Evolutionary conservation across 2,888 invertebrate species (phyloP), one percentile per base, ranked within the genome.

Genomic region (Netelia melanura): DNA sequence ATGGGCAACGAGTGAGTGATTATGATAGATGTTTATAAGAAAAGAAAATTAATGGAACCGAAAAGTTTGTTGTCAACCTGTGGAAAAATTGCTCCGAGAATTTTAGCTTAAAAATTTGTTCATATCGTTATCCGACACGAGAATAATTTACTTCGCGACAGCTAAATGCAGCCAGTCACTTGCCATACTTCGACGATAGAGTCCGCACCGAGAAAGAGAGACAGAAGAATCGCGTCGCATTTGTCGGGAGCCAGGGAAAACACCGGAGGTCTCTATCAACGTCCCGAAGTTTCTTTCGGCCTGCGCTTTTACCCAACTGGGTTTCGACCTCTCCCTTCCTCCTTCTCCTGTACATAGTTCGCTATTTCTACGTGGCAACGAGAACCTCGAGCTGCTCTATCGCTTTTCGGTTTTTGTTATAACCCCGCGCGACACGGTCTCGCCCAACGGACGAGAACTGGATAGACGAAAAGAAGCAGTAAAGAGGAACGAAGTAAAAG

Each of bases 281-380:
- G 92, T 93, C 92, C 86, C 83, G 67, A 90, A 90, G 91, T 93
- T 93, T 93, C 90, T 91, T 93, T 92, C 86, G 84, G 71, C 88
- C 87, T 88, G 85, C 48, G 67, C 78, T 78, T 86, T 82, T 88
- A 86, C 85, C 81, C 81, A 79, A 87, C 86, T 82, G 87, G 54
- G 56, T 75, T 25, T 86, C 86, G 85, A 79, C 48, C 82, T 82
- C 86, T 76, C 72, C 77, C 76, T 72, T 78, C 88, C 88, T 86
- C 85, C 52, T 38, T 30, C 14, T 11, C 2, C 44, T 80, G 56
- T 67, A 75, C 25, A 65, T 65, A 52, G 87, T 85, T 88, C 87
- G 87, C 58, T 70, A 58, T 68, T 77, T 23, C 58, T 64, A 21
- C 72, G 70, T 70, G 78, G 38, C 54, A n/a, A 54, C 62, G 72